A percentile compares a stretch with the other conserved stretches of the same genome.
phyloP scores from a whole-genome alignment of 2,113 vertebrate genomes.

The Pelvicachromis taeniatus region DNA sequence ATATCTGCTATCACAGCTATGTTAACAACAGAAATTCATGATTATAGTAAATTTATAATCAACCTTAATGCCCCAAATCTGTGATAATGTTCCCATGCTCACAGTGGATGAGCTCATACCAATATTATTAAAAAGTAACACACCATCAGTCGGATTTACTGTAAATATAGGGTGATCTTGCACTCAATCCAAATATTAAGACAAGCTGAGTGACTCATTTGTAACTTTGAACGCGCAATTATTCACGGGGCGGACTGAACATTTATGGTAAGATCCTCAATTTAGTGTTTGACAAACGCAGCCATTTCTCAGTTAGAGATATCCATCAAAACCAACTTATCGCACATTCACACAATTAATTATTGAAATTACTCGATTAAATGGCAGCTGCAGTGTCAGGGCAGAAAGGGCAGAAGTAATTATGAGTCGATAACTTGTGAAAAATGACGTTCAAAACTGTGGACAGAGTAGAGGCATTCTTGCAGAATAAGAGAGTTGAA shows the following conservation, averaged over 20 bases:
- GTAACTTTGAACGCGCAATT: neutral
- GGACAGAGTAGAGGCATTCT: neutral
- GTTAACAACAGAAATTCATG: slow-evolving; percentile 1
- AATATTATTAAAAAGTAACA: slow-evolving; percentile 10
- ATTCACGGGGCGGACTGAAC: neutral
- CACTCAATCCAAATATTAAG: slow-evolving; percentile 19
- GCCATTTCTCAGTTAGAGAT: slow-evolving; percentile 28
- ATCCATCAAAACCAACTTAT: slow-evolving; percentile 45
- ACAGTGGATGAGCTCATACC: neutral
- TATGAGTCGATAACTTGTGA: slow-evolving; percentile 33
- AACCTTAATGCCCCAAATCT: slow-evolving; percentile 42
- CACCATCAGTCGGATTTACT: slow-evolving; percentile 15
- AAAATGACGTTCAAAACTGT: neutral
- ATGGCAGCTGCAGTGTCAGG: slow-evolving; percentile 10
- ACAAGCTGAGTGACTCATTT: slow-evolving; percentile 38
- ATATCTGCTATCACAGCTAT: neutral
- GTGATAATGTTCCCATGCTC: slow-evolving; percentile 2
- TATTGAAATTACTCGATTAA: slow-evolving; percentile 47
- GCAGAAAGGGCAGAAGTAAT: slow-evolving; percentile 50
- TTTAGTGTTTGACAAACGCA: slow-evolving; percentile 32
- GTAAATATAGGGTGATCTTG: slow-evolving; percentile 18
- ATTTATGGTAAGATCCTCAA: slow-evolving; percentile 25
- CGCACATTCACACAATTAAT: slow-evolving; percentile 33
- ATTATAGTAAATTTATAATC: slow-evolving; percentile 27
- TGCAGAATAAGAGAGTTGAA: neutral